Base-by-base conservation (phyloP, 1,140 invertebrate species). In the Ephestia elutella region DNA sequence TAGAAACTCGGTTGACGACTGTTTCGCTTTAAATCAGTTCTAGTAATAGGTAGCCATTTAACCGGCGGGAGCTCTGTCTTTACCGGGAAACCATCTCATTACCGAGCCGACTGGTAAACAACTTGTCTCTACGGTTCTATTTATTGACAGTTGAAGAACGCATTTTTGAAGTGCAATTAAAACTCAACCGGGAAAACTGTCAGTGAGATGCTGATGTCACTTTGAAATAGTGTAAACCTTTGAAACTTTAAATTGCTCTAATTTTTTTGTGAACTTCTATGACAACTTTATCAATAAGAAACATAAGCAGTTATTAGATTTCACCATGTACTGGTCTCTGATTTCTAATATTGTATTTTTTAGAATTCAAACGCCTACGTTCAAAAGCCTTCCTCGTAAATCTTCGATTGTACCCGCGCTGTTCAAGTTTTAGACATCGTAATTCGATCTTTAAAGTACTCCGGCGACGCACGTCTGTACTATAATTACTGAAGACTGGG, bases 401-500 rank as follows among this genome's bases (percentile, higher is more conserved):
- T n/a, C n/a, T 5, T 32, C 4, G 30, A 11, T 32, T 32, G 30
- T 32, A 7, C 30, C 9, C 9, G 9, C 4, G 1, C 7, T 44
- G 32, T 11, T 35, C 32, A 35, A 35, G 15, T 44, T 9, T 44
- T n/a, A 10, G 13, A 44, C 13, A 44, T 58, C 35, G 38, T 54
- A 60, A 60, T 56, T 28, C 28, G 54, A 60, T 60, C 21, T 60
- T 35, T 56, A 54, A 50, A 56, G 25, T 50, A 54, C 49, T 53
- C 25, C 18, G 28, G 44, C 54, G 55, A 62, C 57, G 53, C 20
- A 62, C 30, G 30, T 32, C 30, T 53, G 50, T 62, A 66, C 32
- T 66, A 59, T 49, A 62, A 62, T 57, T 63, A 56, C 59, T 28
- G 59, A 61, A 62, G 63, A 44, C 35, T 61, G 59, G 64, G 56